Base-by-base conservation (phyloP, 2,113 vertebrate genomes). In the Odocoileus hemionus region DNA sequence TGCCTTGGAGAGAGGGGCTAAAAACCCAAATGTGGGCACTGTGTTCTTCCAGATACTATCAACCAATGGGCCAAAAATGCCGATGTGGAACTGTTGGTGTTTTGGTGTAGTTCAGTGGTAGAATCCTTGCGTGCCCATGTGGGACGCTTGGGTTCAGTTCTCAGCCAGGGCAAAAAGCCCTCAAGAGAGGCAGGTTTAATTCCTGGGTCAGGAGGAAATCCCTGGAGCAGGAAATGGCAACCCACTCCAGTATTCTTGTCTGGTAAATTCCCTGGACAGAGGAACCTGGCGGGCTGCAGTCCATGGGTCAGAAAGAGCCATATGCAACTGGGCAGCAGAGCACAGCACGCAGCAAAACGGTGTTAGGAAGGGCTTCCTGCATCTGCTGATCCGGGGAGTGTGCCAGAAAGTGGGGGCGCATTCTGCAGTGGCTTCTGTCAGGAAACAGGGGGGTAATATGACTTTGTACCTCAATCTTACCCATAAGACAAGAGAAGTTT, bases 61-160 rank as follows among this genome's bases (percentile, higher is more conserved):
- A 36, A 26, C 45, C 7, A 11, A 3, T 0, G 14, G 54, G 78
- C n/a, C 60, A 3, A 13, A 1, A 7, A 8, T 82, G 25, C n/a
- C n/a, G 33, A 7, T 47, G 19, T 43, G 47, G 70, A 86, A 15
- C 26, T 28, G 15, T 78, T 85, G n/a, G 19, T 6, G 33, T 70
- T 82, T 43, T 76, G 12, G 13, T 43, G 36, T 14, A 76, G 70
- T 43, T 76, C 36, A 76, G 36, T 43, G 70, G 70, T 43, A 43
- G 70, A 43, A 43, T 43, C 43, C 36, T 76, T 43, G 36, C 3
- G 12, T 76, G 23, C 70, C 23, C 70, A 76, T 3, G 0, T 26
- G 23, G 70, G 39, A 26, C 0, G 36, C 36, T 12, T 26, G 36
- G 70, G 36, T 76, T 76, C 36, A 25, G 4, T 43, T 76, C 70